Conservation (phyloP, 2,113 vertebrate genomes). For the Anolis carolinensis region DNA sequence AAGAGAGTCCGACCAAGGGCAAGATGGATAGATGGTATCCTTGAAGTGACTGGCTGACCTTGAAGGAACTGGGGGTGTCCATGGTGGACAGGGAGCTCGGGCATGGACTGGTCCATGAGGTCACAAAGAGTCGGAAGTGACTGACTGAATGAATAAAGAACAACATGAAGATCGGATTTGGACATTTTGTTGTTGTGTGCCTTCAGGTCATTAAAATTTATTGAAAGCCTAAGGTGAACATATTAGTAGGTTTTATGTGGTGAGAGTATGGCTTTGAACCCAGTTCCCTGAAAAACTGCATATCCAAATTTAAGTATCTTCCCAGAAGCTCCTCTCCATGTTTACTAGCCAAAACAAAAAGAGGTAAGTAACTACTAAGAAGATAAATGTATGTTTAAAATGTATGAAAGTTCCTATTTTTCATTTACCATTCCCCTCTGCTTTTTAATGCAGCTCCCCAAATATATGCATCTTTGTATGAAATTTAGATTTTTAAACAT, state of each 20-base stretch:
- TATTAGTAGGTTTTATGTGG: too few relatives aligned
- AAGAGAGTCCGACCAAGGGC: too few relatives aligned
- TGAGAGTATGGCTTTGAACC: neutral
- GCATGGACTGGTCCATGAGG: too few relatives aligned
- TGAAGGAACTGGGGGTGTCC: too few relatives aligned
- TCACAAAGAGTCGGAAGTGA: too few relatives aligned
- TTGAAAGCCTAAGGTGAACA: too few relatives aligned
- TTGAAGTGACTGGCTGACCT: too few relatives aligned
- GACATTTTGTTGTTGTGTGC: too few relatives aligned
- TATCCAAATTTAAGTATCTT: neutral
- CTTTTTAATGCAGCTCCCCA: neutral
- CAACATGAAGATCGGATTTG: neutral
- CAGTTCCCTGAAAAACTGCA: neutral
- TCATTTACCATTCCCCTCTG: neutral
- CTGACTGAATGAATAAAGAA: too few relatives aligned
- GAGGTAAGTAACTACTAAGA: neutral
- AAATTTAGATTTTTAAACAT: too few relatives aligned
- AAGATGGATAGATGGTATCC: too few relatives aligned
- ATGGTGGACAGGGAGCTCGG: too few relatives aligned
- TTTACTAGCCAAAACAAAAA: neutral
- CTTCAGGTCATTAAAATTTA: neutral
- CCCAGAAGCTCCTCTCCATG: neutral
- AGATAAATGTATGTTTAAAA: neutral
- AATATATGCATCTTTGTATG: neutral
- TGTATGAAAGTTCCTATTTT: neutral